A percentile compares a stretch with the other conserved stretches of the same genome.
Evolutionary conservation across 92 coral and sea anemone genomes (phyloP).

Genomic region (Parazoanthus atlanticus): DNA sequence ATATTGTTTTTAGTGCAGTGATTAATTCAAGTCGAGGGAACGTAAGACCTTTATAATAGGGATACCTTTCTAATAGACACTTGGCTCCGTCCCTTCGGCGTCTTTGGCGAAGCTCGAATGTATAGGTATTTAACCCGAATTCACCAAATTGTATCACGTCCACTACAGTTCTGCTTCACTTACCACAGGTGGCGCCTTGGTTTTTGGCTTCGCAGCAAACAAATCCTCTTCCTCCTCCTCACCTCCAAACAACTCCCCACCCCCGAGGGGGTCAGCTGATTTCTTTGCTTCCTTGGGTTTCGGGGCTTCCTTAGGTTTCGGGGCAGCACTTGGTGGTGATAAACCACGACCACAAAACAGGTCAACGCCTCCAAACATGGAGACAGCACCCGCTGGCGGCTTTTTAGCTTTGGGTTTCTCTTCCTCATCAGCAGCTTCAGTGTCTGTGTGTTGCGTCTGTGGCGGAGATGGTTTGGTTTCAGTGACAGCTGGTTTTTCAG

Average conservation of each 20-base stretch:
- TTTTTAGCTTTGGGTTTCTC: constrained; percentile 5
- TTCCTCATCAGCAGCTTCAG: constrained; percentile 5
- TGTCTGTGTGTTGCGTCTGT: constrained; percentile 13
- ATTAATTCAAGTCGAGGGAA: no score
- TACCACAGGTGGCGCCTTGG: background rate
- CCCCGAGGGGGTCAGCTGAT: constrained; percentile 43
- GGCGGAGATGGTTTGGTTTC: constrained; percentile 23
- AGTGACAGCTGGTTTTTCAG: constrained; percentile 31
- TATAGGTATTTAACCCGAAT: background rate
- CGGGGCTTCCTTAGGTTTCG: constrained; percentile 30
- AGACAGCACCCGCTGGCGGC: constrained; percentile 30
- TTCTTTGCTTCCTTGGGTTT: constrained; percentile 42
- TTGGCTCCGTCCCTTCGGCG: no score
- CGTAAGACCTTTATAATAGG: no score
- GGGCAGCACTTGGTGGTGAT: constrained; percentile 7
- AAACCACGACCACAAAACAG: constrained; percentile 13
- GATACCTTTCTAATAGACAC: no score
- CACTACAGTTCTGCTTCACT: background rate
- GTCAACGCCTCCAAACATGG: constrained; percentile 40
- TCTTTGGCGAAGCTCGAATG: no score
- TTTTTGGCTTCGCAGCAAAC: constrained; percentile 73
- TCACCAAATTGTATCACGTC: background rate
- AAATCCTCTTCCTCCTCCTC: constrained; percentile 76
- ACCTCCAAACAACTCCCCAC: constrained; percentile 45
- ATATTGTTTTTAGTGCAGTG: no score